phyloP scores from a whole-genome alignment of 1,140 invertebrate genomes.

The Ceratina australensis region DNA sequence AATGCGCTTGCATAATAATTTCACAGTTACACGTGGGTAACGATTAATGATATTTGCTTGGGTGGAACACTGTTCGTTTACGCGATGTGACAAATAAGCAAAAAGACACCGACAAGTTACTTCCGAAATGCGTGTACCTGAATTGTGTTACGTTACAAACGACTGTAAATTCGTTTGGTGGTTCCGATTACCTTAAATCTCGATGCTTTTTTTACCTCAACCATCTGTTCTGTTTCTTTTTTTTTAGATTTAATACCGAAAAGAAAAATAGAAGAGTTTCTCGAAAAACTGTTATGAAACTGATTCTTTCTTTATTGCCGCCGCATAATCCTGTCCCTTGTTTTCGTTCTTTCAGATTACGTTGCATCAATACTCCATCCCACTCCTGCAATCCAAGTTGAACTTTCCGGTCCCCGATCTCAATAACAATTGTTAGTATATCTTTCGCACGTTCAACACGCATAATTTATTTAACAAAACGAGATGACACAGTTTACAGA shows the following conservation, averaged over 20 bases:
- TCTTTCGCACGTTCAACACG: constrained; percentile 3
- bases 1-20: constrained; percentile 31
- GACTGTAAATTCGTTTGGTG: constrained; percentile 2
- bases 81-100: neutral
- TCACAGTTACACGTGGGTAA: constrained; percentile 4
- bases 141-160: constrained; percentile 17
- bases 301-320: constrained; percentile 12
- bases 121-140: constrained; percentile 4
- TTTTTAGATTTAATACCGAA: constrained; percentile 6
- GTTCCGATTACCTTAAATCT: constrained; percentile 6
- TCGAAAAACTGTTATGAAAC: neutral
- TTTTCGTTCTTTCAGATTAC: constrained; percentile 50
- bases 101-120: neutral
- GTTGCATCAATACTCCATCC: constrained; percentile 42
- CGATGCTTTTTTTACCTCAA: neutral
- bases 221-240: neutral
- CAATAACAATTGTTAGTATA: constrained; percentile 46
- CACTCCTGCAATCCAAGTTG: constrained; percentile 44
- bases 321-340: constrained; percentile 14
- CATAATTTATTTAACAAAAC: constrained; percentile 29
- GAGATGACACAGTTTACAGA: constrained; percentile 22
- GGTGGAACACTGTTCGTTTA: constrained; percentile 9
- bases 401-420: constrained; percentile 41
- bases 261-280: neutral
- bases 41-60: constrained; percentile 10